These are phyloP conservation scores for Anorthoa munda DNA, from an alignment of 2,888 invertebrate genomes.

Conservation along the genomic window DNA sequence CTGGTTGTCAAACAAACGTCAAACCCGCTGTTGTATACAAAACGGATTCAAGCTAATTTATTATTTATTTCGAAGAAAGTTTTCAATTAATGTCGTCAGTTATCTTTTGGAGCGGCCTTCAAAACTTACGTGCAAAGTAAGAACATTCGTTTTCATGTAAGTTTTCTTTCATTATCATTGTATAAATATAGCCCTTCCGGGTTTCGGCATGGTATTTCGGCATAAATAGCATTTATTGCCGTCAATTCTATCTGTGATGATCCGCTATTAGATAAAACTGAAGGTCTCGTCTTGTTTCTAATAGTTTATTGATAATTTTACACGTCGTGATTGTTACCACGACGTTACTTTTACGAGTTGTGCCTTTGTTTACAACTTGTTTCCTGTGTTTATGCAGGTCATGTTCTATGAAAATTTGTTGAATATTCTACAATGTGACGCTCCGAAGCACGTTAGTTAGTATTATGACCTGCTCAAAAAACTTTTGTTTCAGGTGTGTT, in stretches of 20 bases:
- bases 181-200: slow-evolving; percentile 82
- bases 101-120: slow-evolving; percentile 71
- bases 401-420: slow-evolving; percentile 79
- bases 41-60: slow-evolving; percentile 88
- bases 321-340: slow-evolving; percentile 68
- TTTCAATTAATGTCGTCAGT: slow-evolving; percentile 79
- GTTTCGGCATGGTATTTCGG: slow-evolving; percentile 81
- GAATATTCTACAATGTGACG: slow-evolving; percentile 65
- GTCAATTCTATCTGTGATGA: slow-evolving; percentile 72
- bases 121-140: slow-evolving; percentile 78
- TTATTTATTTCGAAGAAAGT: slow-evolving; percentile 87
- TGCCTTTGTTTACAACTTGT: slow-evolving; percentile 87
- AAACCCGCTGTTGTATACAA: slow-evolving; percentile 85
- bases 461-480: slow-evolving; percentile 42
- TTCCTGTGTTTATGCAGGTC: slow-evolving; percentile 85
- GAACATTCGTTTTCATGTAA: slow-evolving; percentile 72
- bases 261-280: slow-evolving; percentile 68
- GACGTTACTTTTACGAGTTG: slow-evolving; percentile 78
- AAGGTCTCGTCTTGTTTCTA: slow-evolving; percentile 68
- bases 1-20: slow-evolving; percentile 75
- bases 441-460: slow-evolving; percentile 46
- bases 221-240: slow-evolving; percentile 77
- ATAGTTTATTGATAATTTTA: slow-evolving; percentile 71
- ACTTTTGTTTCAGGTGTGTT: neutral
- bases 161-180: slow-evolving; percentile 83